A percentile compares a stretch with the other conserved stretches of the same genome.
Conservation (phyloP, 2,113 vertebrate genomes). For the Oxygymnocypris stewartii region DNA sequence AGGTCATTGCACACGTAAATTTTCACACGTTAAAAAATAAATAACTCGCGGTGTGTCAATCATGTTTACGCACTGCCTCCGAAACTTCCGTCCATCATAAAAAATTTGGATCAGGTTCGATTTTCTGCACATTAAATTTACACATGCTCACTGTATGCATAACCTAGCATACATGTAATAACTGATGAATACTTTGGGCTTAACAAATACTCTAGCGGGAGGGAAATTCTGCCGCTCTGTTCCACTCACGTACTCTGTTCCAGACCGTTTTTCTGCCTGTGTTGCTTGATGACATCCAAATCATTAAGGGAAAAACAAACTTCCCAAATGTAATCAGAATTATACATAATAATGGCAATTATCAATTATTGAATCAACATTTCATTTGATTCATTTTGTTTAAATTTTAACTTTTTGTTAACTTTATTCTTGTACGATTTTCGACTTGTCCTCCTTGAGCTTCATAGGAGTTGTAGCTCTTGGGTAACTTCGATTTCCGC, state of each 20-base stretch:
- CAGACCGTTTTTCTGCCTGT: neutral
- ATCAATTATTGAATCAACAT: neutral
- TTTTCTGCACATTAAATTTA: too few relatives aligned
- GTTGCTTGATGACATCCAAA: neutral
- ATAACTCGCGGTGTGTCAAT: too few relatives aligned
- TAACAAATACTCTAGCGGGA: neutral
- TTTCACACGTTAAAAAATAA: too few relatives aligned
- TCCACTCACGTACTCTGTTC: neutral
- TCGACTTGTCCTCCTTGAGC: neutral
- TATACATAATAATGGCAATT: neutral
- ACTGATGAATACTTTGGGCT: neutral
- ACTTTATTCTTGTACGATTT: neutral
- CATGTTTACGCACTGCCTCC: too few relatives aligned
- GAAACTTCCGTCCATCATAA: too few relatives aligned
- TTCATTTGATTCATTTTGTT: neutral
- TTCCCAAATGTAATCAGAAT: too few relatives aligned
- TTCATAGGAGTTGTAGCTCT: neutral
- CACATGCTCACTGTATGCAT: neutral
- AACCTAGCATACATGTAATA: neutral
- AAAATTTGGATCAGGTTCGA: too few relatives aligned
- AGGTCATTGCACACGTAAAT: too few relatives aligned
- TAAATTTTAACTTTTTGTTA: neutral
- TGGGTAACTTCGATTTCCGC: neutral
- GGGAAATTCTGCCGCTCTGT: neutral
- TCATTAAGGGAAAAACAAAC: too few relatives aligned